A percentile compares a stretch with the other conserved stretches of the same genome.
Evolutionary conservation across 2,888 invertebrate species (phyloP).

Genomic region (Corythucha ciliata): DNA sequence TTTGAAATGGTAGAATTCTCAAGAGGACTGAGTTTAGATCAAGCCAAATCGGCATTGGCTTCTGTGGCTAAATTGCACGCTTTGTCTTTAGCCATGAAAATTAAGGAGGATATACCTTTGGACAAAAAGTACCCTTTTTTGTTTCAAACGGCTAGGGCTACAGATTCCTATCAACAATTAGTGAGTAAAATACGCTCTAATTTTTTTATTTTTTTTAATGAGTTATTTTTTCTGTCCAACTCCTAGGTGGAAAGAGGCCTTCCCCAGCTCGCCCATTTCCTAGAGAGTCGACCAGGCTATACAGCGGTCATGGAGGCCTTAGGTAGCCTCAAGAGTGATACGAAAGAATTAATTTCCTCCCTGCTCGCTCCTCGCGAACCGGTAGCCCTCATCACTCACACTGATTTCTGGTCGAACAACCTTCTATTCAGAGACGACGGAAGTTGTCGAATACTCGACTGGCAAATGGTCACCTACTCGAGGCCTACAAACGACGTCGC

Average conservation of each 20-base stretch:
- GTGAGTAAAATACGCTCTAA: no score
- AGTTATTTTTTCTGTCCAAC: no score
- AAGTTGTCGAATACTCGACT: slow-evolving; percentile 64
- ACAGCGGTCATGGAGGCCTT: slow-evolving; percentile 53
- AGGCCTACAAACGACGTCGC: slow-evolving; percentile 70
- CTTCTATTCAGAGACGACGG: slow-evolving; percentile 52
- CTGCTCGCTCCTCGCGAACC: slow-evolving; percentile 63
- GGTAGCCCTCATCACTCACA: slow-evolving; percentile 65
- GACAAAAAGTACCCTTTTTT: slow-evolving; percentile 55
- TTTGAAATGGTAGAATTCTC: slow-evolving; percentile 59
- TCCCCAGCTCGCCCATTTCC: slow-evolving; percentile 52
- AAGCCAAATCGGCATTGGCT: slow-evolving; percentile 59
- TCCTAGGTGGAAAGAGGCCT: slow-evolving; percentile 68
- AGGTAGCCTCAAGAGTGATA: slow-evolving; percentile 51
- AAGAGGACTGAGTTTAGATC: slow-evolving; percentile 53
- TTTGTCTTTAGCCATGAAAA: slow-evolving; percentile 55
- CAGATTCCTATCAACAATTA: slow-evolving; percentile 68
- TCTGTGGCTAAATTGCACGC: slow-evolving; percentile 66
- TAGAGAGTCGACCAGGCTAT: slow-evolving; percentile 56
- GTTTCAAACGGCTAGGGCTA: slow-evolving; percentile 67
- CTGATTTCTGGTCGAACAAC: slow-evolving; percentile 78
- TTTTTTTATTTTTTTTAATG: no score
- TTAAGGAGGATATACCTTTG: slow-evolving; percentile 43
- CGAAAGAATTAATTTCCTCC: slow-evolving; percentile 61
- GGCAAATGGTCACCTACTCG: slow-evolving; percentile 62